Evolutionary conservation across 1,140 invertebrate genomes (phyloP).

Genomic region (Eufriesea mexicana): DNA sequence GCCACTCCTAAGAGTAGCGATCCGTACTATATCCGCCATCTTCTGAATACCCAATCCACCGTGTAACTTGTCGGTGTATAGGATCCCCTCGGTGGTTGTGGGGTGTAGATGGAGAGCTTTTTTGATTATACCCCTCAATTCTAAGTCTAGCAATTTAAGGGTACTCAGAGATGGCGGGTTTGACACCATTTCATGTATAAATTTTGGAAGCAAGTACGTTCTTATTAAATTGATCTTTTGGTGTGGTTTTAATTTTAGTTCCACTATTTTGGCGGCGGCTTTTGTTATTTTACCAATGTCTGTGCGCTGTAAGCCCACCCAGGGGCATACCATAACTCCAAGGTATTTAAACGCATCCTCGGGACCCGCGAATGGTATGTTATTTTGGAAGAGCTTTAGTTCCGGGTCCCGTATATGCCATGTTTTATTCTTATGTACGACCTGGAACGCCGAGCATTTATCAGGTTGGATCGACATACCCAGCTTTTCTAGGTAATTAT

Average conservation of each 20-base stretch:
- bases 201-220: background rate
- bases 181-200: background rate
- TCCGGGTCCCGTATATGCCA: background rate
- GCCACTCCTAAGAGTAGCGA: too few relatives aligned
- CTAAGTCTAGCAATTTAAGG: too few relatives aligned
- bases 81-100: too few relatives aligned
- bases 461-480: background rate
- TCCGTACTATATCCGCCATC: too few relatives aligned
- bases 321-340: background rate
- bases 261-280: background rate
- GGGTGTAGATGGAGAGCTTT: background rate
- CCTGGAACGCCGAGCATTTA: background rate
- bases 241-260: background rate
- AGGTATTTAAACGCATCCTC: background rate
- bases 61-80: too few relatives aligned
- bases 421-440: background rate
- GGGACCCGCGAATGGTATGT: background rate
- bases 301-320: background rate
- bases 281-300: accelerated
- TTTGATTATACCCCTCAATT: background rate
- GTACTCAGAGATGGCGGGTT: background rate
- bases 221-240: background rate
- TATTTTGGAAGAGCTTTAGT: background rate
- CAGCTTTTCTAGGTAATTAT: background rate
- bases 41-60: too few relatives aligned